Base-by-base conservation (phyloP, 2,888 invertebrate genomes). In the Alentia gelatinosa region DNA sequence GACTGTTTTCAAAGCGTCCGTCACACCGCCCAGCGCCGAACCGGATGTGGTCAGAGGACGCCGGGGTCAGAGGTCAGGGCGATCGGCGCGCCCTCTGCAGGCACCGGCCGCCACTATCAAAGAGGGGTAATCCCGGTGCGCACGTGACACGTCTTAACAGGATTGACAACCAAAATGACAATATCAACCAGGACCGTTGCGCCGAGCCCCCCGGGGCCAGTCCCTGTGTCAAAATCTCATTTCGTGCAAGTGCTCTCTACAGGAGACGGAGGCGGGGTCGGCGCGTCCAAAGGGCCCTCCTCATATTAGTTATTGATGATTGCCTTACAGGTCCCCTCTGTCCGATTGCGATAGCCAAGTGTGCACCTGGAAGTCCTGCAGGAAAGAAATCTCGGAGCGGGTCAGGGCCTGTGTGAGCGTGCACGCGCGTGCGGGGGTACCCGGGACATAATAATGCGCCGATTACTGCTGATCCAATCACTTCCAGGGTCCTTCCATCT, bases 201-300 rank as follows among this genome's bases (percentile, higher is more conserved):
- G 30, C 68, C 5, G 68, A 30, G 68, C 26, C 19, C 23, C 23
- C n/a, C 30, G 30, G 12, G 5, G 30, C 1, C 68, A n/a, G 68
- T 30, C 68, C 68, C 26, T 68, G 68, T 68, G 68, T 68, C 68
- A 68, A 68, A 68, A 68, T 68, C 68, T 68, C 68, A 68, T 68
- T 68, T 30, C 26, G 68, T 68, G 30, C 68, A 68, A 68, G 68
- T 68, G 26, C 68, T 68, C 68, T 30, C 68, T 68, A 12, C 68
- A 68, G 30, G 23, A 26, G 26, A 30, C 23, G 19, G n/a, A 56
- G 5, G 0, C 68, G 12, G 26, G 30, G 68, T 26, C 68, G 68
- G 68, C 15, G 26, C 23, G 33, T 68, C 68, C 33, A 68, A n/a
- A 68, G 68, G 68, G 68, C 3, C 30, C 33, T 12, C 33, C 30